Evolutionary conservation across 2,113 vertebrate genomes (phyloP), one percentile per base, ranked within the genome.

Genomic region (Phycodurus eques): DNA sequence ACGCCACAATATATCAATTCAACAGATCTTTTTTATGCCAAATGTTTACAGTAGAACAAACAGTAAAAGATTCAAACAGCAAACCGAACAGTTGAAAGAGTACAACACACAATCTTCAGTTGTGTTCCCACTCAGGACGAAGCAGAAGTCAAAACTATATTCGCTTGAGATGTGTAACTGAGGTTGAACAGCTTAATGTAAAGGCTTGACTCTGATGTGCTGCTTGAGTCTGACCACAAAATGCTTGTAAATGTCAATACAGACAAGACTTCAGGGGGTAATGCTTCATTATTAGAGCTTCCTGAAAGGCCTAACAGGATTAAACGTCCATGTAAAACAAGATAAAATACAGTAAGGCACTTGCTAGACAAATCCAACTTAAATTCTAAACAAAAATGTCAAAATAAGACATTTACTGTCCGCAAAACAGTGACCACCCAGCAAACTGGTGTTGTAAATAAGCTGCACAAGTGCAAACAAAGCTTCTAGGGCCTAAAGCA

Each of bases 41-140:
- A 91, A 92, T 92, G 73, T 82, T 84, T 74, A 85, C 74, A 83
- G 85, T 90, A 90, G 91, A 92, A 92, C 53, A 89, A 92, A 89
- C 74, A 88, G 89, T 89, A 91, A 92, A 92, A 92, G 85, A 87
- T 85, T 63, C 76, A 82, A 85, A 81, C 84, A 84, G 66, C 60
- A 72, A 85, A 80, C 74, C 63, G 14, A 88, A 85, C 66, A 57
- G 80, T 49, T 70, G 15, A 63, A 44, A 84, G 67, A 73, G n/a
- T 17, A 73, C 65, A 49, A 20, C 64, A 72, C 47, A 62, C 22
- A 13, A 46, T 44, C 65, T 22, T 69, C 67, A 54, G 35, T 22
- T 61, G 22, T 49, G 49, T 63, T 67, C 56, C 42, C 60, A 44
- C 35, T 53, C 60, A 8, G 43, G 66, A n/a, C 17, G 35, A 33